These are phyloP conservation scores for Manduca sexta DNA, from an alignment of 1,140 invertebrate species.

Conservation along the genomic window DNA sequence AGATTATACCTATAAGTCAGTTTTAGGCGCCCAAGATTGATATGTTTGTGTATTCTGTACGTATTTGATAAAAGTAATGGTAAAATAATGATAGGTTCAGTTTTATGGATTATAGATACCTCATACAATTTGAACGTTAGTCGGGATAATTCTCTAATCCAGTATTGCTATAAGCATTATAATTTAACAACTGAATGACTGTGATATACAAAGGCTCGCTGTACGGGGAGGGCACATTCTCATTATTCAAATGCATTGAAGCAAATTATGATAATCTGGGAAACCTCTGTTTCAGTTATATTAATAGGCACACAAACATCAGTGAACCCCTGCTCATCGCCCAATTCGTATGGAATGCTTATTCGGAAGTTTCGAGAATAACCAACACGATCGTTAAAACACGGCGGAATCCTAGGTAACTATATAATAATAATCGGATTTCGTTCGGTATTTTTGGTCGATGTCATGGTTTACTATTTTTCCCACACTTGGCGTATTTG, in stretches of 20 bases:
- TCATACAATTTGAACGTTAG: not conserved
- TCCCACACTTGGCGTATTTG: no score
- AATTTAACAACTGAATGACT: slow-evolving; percentile 45
- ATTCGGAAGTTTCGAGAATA: slow-evolving; percentile 13
- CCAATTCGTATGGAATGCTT: slow-evolving; percentile 15
- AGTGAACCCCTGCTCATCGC: slow-evolving; percentile 8
- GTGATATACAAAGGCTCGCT: slow-evolving; percentile 35
- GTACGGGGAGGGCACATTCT: slow-evolving; percentile 50
- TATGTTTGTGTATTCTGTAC: no score
- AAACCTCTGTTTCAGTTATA: slow-evolving; percentile 69
- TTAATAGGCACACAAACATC: slow-evolving; percentile 60
- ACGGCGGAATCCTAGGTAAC: no score
- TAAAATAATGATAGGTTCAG: no score
- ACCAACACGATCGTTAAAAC: no score
- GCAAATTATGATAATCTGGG: slow-evolving; percentile 72
- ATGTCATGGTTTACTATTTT: no score
- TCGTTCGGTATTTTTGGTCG: no score
- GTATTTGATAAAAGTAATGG: no score
- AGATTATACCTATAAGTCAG: not conserved
- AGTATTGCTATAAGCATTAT: slow-evolving; percentile 9
- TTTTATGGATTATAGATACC: no score
- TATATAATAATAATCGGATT: no score
- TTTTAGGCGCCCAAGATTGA: no score
- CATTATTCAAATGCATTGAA: slow-evolving; percentile 72
- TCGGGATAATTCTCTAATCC: slow-evolving; percentile 1